Evolutionary conservation across 2,888 invertebrate genomes (phyloP), one percentile per base, ranked within the genome.

Genomic region (Bruchidius siliquastri): DNA sequence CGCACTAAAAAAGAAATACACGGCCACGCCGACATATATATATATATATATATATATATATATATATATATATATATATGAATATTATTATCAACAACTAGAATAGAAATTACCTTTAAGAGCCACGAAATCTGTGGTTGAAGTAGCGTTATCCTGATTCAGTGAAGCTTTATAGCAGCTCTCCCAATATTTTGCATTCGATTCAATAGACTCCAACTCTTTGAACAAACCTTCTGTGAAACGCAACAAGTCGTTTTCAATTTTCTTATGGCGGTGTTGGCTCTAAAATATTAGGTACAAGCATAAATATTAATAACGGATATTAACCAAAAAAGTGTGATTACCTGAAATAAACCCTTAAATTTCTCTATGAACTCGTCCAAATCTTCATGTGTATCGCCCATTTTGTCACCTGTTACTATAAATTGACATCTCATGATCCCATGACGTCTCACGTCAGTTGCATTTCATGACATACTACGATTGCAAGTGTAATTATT

Each of bases 81-180:
- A n/a, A n/a, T n/a, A n/a, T n/a, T n/a, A n/a, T n/a, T n/a, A n/a
- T n/a, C n/a, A n/a, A n/a, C n/a, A n/a, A n/a, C n/a, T n/a, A n/a
- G n/a, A n/a, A n/a, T n/a, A n/a, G n/a, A n/a, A n/a, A n/a, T n/a
- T 76, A 79, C 78, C 79, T 76, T 74, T 71, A 21, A 76, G 73
- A 22, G 20, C n/a, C 22, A 77, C 70, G 72, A 76, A 79, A 73
- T 79, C 77, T 10, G 72, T 74, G 49, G 73, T 78, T 20, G 76
- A 49, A 72, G 76, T 75, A 66, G 70, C 26, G 70, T 73, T 68
- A 22, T 76, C 73, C 26, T 30, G 74, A 67, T 76, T 75, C n/a
- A 74, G 68, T 22, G 73, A 30, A 20, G 67, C 18, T 30, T 76
- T 74, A n/a, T 76, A 70, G 69, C 74, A 73, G 26, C 74, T 74